Base-by-base conservation (phyloP, 1,140 invertebrate species). In the Hyposmocoma kahamanoa region DNA sequence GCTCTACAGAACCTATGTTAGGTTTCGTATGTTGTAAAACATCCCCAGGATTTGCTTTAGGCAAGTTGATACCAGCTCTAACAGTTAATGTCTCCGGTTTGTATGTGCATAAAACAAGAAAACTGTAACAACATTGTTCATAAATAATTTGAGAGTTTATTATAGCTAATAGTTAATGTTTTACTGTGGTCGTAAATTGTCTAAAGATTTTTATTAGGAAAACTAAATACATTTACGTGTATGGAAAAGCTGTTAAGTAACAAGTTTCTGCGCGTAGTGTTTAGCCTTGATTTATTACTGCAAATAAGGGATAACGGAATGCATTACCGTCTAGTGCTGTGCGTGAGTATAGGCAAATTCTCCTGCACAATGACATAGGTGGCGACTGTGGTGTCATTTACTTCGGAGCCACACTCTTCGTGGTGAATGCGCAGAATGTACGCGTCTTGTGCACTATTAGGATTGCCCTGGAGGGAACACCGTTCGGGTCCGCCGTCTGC, bases 351-450 rank as follows among this genome's bases (percentile, higher is more conserved):
- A 0, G 92, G 92, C 22, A 93, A 74, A 72, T 94, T 94, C 70
- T 95, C 93, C 65, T 95, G 93, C 3, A 95, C 93, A 3, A 94
- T 89, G 15, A 95, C 92, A 64, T 93, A 94, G 0, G 93, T 94
- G 34, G 90, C 91, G 49, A 93, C 93, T 1, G 90, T 92, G 47
- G 91, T 92, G 4, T 89, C 87, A 42, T 93, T 92, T 1, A 93
- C 90, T 54, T 90, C 86, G 32, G 92, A 94, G n/a, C 93, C 93
- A 57, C 93, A 95, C 48, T 91, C 86, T 13, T 90, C 87, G 61
- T 95, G 93, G 64, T 91, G 89, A 41, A 95, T 94, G 36, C 91
- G 81, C 47, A 95, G 83, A 1, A 89, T 91, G 74, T 95, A 95
- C 1, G 88, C 90, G 52, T 92, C 91, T 50, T 89, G 88, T 0